Base-by-base conservation (phyloP, 2,113 vertebrate genomes). In the Holacanthus passer region DNA sequence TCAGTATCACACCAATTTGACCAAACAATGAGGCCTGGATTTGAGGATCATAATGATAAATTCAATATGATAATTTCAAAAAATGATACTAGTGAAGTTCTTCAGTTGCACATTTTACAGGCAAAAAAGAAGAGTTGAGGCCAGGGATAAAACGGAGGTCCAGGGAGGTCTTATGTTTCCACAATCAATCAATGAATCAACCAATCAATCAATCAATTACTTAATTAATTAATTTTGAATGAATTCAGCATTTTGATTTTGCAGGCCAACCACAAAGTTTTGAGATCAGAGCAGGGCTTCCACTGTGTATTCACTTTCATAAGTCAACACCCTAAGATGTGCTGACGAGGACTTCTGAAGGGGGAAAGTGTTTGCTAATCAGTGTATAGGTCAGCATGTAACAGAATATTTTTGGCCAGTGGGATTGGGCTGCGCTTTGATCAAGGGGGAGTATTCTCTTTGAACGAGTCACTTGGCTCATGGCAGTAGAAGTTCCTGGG, bases 391-490 rank as follows among this genome's bases (percentile, higher is more conserved):
- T 94, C 92, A 94, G 92, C 86, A 88, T 92, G 91, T 84, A 92
- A 93, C 87, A 87, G 83, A 89, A 93, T 91, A 89, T 92, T 90
- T 92, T 88, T 93, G 92, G 87, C 92, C 91, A 74, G 85, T 81
- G 81, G 86, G 90, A 88, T 60, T 80, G 31, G 66, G 76, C 73
- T 72, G 64, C 2, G 53, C 93, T 93, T 92, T 95, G 92, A 95
- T 95, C 92, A 94, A 91, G 89, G 69, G 41, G 59, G 77, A 88
- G 79, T 88, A 93, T 93, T 93, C 93, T 87, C 87, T 94, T 93
- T 93, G 94, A 94, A 92, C 59, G 24, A 90, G 84, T 90, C 82
- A 82, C 89, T 94, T 94, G 93, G 93, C 92, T 93, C 73, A n/a
- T 67, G 78, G 83, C 88, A 80, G 79, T 43, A 50, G 66, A 79